Conservation (phyloP, 2,888 invertebrate species). For the Idaea biselata region DNA sequence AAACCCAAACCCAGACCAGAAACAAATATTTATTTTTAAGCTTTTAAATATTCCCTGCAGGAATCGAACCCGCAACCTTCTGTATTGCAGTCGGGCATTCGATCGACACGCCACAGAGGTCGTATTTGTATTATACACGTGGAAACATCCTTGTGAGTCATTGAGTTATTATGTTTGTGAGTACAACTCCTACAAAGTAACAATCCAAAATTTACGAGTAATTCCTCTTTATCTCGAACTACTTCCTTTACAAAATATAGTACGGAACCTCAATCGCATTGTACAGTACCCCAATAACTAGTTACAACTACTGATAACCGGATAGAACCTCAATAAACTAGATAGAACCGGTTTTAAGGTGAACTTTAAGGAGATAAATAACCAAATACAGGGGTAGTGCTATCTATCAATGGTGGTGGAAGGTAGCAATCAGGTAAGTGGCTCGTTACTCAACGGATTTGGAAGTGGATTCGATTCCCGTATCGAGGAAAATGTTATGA, state of each 20-base stretch:
- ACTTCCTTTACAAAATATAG: background rate
- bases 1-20: no score
- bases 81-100: no score
- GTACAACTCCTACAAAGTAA: slow-evolving; percentile 18
- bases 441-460: slow-evolving; percentile 48
- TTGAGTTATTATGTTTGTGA: no score
- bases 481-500: slow-evolving; percentile 29
- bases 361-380: slow-evolving; percentile 31
- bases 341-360: slow-evolving; percentile 14
- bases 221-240: slow-evolving; percentile 28
- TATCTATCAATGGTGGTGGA: slow-evolving; percentile 26
- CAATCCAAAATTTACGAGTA: slow-evolving; percentile 27
- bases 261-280: background rate
- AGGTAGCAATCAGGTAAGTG: slow-evolving; percentile 58
- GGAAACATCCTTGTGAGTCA: background rate
- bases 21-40: no score
- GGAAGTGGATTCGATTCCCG: slow-evolving; percentile 20
- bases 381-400: slow-evolving; percentile 29
- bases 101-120: no score
- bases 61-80: no score
- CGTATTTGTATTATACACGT: background rate
- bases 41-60: no score
- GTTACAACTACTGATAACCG: slow-evolving; percentile 2
- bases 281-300: background rate
- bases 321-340: slow-evolving; percentile 19